A percentile compares a stretch with the other conserved stretches of the same genome.
These are phyloP conservation scores for Platygyra sinensis DNA, from an alignment of 64 coral and sea anemone genomes.

Conservation along the genomic window DNA sequence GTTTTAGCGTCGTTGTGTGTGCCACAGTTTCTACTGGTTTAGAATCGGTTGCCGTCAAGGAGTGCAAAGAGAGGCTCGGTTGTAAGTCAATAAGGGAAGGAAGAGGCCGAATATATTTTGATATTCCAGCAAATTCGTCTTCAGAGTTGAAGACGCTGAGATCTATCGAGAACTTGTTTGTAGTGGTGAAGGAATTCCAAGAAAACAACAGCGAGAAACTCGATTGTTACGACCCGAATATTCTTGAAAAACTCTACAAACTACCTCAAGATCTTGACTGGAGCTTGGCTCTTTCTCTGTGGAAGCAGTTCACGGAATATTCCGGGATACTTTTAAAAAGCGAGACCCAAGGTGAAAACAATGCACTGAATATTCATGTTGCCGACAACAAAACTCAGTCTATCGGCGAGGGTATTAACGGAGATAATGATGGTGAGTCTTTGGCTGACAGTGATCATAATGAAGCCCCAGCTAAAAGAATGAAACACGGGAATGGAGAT, in stretches of 20 bases:
- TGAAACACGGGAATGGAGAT: conserved; percentile 17
- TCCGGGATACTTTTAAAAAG: conserved; percentile 37
- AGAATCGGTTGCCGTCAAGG: conserved; percentile 67
- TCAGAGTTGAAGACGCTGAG: conserved; percentile 63
- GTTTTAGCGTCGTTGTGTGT: conserved; percentile 53
- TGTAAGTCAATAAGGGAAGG: conserved; percentile 61
- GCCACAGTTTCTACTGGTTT: conserved; percentile 88
- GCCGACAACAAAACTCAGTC: not conserved
- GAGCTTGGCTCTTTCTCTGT: conserved; percentile 60
- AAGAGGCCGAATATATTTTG: conserved; percentile 89
- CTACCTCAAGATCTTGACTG: conserved; percentile 69
- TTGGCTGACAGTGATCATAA: not conserved
- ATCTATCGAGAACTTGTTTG: conserved; percentile 87
- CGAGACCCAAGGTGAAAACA: not conserved
- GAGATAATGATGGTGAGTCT: not conserved
- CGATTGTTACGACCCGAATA: conserved; percentile 58
- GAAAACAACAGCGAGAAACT: conserved; percentile 25
- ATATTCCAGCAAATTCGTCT: conserved; percentile 61
- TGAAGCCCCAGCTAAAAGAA: conserved; percentile 17
- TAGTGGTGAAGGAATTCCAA: conserved; percentile 78
- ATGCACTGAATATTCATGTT: not conserved
- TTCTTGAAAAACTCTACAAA: conserved; percentile 71
- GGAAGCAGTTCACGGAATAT: conserved; percentile 82
- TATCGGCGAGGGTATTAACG: not conserved
- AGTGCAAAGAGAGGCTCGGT: conserved; percentile 84